Percentiles rank a stretch among this genome's conserved stretches.
Evolutionary conservation across 2,888 invertebrate genomes (phyloP).

Genomic region (Pachycephus smyrnensis): DNA sequence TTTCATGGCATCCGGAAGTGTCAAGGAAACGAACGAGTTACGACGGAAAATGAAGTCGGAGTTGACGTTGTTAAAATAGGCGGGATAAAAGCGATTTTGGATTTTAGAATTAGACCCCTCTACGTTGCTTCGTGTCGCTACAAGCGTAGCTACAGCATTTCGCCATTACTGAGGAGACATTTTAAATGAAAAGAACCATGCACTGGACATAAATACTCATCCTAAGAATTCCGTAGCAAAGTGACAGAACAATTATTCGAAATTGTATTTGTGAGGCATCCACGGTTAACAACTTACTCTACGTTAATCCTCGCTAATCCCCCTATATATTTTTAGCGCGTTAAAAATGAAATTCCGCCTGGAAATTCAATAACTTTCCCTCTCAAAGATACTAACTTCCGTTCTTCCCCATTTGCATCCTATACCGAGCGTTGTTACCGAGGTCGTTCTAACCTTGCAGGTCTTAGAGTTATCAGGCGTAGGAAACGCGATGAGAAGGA

Average conservation of each 20-base stretch:
- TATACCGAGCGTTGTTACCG: neutral
- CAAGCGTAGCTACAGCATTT: neutral
- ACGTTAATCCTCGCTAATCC: neutral
- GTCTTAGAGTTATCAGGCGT: neutral
- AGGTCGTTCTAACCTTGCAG: neutral
- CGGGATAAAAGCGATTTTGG: neutral
- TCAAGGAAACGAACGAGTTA: neutral
- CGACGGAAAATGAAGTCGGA: neutral
- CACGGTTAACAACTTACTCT: neutral
- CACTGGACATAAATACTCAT: neutral
- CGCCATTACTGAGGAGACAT: neutral
- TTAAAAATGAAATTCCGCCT: neutral
- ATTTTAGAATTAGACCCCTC: neutral
- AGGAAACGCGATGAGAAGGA: neutral
- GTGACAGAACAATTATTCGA: neutral
- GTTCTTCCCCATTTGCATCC: neutral
- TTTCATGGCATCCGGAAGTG: neutral
- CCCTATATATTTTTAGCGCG: neutral
- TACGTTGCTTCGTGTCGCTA: neutral
- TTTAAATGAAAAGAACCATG: neutral
- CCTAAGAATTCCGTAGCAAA: neutral
- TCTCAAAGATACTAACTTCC: neutral
- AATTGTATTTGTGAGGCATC: neutral
- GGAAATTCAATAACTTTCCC: neutral
- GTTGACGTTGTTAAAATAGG: neutral